These are phyloP conservation scores for Octopus sinensis DNA, from an alignment of 1,140 invertebrate genomes.

Conservation along the genomic window DNA sequence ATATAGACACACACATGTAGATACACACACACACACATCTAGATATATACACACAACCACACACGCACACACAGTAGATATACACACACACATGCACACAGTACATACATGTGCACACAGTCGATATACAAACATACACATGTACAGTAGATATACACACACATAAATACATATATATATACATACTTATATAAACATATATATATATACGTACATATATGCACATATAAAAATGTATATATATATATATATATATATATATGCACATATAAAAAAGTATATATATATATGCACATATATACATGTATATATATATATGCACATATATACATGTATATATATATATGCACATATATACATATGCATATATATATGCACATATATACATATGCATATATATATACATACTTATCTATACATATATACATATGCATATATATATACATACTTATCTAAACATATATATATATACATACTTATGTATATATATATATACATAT, in stretches of 20 bases:
- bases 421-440: background rate
- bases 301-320: background rate
- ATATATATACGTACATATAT: too few species aligned
- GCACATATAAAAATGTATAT: too few species aligned
- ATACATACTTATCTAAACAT: background rate
- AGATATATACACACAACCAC: background rate
- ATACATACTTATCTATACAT: background rate
- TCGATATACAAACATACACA: too few species aligned
- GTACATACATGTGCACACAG: too few species aligned
- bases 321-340: constrained; percentile 5
- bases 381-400: background rate
- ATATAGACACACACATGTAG: background rate
- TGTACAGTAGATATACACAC: too few species aligned
- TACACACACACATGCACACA: too few species aligned
- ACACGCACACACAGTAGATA: background rate
- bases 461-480: too few species aligned
- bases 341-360: background rate
- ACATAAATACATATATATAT: too few species aligned
- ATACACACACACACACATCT: background rate
- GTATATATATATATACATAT: too few species aligned
- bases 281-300: background rate
- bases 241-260: background rate
- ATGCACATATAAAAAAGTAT: background rate
- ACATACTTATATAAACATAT: too few species aligned
- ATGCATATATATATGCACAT: background rate